Evolutionary conservation across 1,140 invertebrate species (phyloP).

Genomic region (Bombus superbus): DNA sequence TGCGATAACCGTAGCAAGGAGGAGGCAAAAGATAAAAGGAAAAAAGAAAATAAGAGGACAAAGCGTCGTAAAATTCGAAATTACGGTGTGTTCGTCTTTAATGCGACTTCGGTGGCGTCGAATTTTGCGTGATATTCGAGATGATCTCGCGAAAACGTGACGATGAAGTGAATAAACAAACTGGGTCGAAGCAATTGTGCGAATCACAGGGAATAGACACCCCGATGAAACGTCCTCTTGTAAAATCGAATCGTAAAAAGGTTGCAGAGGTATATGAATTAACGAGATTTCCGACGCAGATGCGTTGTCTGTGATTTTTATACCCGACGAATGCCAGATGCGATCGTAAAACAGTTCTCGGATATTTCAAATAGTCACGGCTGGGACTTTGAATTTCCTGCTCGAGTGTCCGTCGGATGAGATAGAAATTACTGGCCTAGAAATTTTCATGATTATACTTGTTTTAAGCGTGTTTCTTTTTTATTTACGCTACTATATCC

Average conservation of each 20-base stretch:
- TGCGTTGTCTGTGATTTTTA: constrained; percentile 16
- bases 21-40: too few species aligned
- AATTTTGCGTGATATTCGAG: neutral
- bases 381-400: neutral
- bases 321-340: neutral
- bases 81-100: constrained; percentile 1
- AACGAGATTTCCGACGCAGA: neutral
- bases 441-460: neutral
- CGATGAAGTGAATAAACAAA: neutral
- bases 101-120: neutral
- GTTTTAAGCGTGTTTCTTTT: neutral
- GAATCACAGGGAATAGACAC: neutral
- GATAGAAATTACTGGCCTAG: neutral
- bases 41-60: too few species aligned
- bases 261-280: neutral
- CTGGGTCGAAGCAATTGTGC: neutral
- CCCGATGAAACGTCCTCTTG: neutral
- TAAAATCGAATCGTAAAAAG: constrained; percentile 21
- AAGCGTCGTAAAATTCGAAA: constrained; percentile 4
- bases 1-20: neutral
- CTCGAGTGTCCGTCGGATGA: neutral
- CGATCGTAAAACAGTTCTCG: neutral
- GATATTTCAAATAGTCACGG: neutral
- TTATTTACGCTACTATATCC: neutral
- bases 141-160: neutral